Conservation (phyloP, 1,140 invertebrate genomes). For the Drusus annulatus region DNA sequence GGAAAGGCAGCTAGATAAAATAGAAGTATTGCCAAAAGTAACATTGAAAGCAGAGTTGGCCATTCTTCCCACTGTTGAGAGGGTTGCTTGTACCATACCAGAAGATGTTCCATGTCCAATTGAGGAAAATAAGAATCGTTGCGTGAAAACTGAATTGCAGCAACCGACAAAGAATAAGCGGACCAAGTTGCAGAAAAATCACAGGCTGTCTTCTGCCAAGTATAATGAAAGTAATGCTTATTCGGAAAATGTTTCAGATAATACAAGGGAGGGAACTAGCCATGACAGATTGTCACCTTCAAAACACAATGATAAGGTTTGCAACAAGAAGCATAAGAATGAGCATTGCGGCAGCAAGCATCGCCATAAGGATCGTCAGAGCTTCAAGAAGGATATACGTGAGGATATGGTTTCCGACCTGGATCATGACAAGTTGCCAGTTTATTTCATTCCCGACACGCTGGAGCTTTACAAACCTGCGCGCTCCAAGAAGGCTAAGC, state of each 20-base stretch:
- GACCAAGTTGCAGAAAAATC: conserved; percentile 30
- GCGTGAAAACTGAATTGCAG: neutral
- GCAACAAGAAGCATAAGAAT: conserved; percentile 40
- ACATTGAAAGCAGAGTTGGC: neutral
- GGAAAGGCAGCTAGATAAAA: neutral
- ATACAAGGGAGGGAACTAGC: neutral
- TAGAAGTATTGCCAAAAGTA: neutral
- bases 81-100: neutral
- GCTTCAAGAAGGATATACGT: conserved; percentile 5
- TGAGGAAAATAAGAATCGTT: conserved; percentile 14
- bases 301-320: conserved; percentile 27
- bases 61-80: neutral
- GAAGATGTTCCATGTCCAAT: neutral
- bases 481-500: conserved; percentile 20
- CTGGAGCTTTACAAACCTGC: conserved; percentile 13
- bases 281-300: conserved; percentile 35
- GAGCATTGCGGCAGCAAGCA: conserved; percentile 41
- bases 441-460: conserved; percentile 42
- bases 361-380: conserved; percentile 36
- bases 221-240: conserved; percentile 2
- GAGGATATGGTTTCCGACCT: conserved; percentile 32
- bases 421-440: conserved; percentile 4
- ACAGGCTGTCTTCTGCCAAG: neutral
- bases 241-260: neutral
- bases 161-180: neutral